Percentiles rank a stretch among this genome's conserved stretches.
Evolutionary conservation across 2,797 vertebrate genomes (phyloP).

Genomic region (Microctenopoma lineatum): DNA sequence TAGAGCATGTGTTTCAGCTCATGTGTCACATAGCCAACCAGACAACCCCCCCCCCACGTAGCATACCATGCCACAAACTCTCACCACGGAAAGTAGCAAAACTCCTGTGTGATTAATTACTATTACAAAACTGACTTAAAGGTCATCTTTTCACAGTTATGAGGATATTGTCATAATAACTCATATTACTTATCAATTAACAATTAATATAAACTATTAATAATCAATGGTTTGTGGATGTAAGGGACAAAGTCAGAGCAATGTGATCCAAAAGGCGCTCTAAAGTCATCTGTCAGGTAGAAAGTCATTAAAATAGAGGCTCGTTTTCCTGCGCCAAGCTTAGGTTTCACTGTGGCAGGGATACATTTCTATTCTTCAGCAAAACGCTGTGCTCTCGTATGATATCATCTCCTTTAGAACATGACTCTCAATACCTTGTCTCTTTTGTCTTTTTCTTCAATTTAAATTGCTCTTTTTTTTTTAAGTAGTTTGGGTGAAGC

Average conservation of each 20-base stretch:
- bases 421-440: constrained; percentile 66
- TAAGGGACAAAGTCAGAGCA: constrained; percentile 85
- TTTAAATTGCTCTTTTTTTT: constrained; percentile 59
- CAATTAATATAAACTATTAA: constrained; percentile 85
- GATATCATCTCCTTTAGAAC: constrained; percentile 77
- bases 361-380: constrained; percentile 84
- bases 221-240: constrained; percentile 85
- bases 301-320: constrained; percentile 86
- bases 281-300: constrained; percentile 88
- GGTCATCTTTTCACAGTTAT: constrained; percentile 9
- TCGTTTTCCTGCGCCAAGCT: constrained; percentile 79
- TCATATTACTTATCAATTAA: constrained; percentile 72
- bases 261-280: constrained; percentile 85
- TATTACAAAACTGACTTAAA: background rate
- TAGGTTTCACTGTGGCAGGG: constrained; percentile 78
- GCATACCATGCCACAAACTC: constrained; percentile 27
- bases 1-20: constrained; percentile 53
- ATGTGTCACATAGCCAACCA: constrained; percentile 51
- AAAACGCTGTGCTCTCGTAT: constrained; percentile 76
- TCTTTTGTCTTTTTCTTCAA: constrained; percentile 65
- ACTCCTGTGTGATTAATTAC: constrained; percentile 9
- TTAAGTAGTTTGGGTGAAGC: constrained; percentile 73
- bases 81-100: background rate
- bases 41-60: constrained; percentile 25
- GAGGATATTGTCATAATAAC: constrained; percentile 41